These are phyloP conservation scores for Rhinoraja longicauda DNA, from an alignment of 2,797 vertebrate genomes.

Conservation along the genomic window DNA sequence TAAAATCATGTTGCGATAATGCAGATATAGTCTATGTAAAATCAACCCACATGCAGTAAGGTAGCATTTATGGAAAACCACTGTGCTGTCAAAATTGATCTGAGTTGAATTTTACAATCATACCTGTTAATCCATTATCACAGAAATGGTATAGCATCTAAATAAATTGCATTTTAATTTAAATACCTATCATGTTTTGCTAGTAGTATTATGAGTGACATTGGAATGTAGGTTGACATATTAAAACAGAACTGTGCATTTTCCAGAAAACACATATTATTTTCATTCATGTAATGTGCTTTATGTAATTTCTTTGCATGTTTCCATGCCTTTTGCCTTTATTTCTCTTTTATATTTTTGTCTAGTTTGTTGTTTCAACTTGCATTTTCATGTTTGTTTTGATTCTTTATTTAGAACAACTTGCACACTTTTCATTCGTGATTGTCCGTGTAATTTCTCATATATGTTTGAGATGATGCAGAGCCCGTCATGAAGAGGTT, in stretches of 20 bases:
- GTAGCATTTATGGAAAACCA: background rate
- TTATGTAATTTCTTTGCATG: background rate
- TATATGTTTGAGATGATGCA: background rate
- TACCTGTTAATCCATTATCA: background rate
- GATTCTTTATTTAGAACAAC: background rate
- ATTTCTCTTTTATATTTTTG: background rate
- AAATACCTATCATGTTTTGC: background rate
- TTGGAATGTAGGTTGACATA: background rate
- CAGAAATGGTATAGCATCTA: background rate
- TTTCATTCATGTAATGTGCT: background rate
- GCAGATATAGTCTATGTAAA: background rate
- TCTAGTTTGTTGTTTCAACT: background rate
- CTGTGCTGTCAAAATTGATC: background rate
- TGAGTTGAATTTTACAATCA: background rate
- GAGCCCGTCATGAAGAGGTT: background rate
- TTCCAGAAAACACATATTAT: background rate
- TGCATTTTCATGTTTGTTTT: background rate
- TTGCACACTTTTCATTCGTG: background rate
- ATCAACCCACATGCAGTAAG: background rate
- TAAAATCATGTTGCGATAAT: background rate
- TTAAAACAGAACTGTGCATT: background rate
- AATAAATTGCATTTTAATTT: background rate
- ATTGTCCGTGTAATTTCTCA: background rate
- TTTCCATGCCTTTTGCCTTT: background rate
- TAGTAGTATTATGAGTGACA: background rate